Evolutionary conservation across 2,888 invertebrate species (phyloP), one percentile per base, ranked within the genome.

Genomic region (Torymus aiolomorphi): DNA sequence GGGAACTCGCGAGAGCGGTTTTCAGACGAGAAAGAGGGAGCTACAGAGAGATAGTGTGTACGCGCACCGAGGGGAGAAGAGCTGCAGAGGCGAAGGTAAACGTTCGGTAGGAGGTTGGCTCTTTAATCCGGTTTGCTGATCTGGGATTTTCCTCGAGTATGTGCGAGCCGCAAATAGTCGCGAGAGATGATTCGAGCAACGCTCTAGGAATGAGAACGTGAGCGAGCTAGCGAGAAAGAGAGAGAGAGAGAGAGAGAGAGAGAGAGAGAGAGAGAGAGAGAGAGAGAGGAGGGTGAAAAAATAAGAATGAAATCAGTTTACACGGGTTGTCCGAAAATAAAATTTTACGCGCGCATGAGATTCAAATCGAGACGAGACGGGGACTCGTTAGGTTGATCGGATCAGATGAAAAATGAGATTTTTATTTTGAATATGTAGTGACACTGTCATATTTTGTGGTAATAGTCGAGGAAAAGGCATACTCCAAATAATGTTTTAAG

Each of bases 121-220:
- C 67, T 81, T 78, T 78, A 78, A 78, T 78, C 76, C 69, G 18
- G 78, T 78, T 69, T 76, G 71, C 78, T 81, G 76, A 81, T 76
- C 56, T 42, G 8, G 56, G 78, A 62, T 73, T 73, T 71, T 78
- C 51, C 20, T 31, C 69, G 71, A 71, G 75, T 75, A 71, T 67
- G 74, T 81, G 69, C 52, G 63, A 75, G 59, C 54, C 59, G 57
- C 69, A 80, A 80, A 73, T 71, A 76, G 76, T 72, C 24, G 56
- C 59, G 65, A 52, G 65, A 52, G 70, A 78, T 67, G 62, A 63
- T 67, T 78, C 75, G 63, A 66, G 18, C 57, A 16, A 5, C 14
- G 62, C 24, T 14, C 16, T 14, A 20, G 49, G 12, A 49, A 74
- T 42, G 74, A 70, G 63, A 69, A 70, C 56, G 18, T 24, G 31